These are phyloP conservation scores for Onychomys arenicola DNA, from an alignment of 2,797 vertebrate genomes.

Conservation along the genomic window DNA sequence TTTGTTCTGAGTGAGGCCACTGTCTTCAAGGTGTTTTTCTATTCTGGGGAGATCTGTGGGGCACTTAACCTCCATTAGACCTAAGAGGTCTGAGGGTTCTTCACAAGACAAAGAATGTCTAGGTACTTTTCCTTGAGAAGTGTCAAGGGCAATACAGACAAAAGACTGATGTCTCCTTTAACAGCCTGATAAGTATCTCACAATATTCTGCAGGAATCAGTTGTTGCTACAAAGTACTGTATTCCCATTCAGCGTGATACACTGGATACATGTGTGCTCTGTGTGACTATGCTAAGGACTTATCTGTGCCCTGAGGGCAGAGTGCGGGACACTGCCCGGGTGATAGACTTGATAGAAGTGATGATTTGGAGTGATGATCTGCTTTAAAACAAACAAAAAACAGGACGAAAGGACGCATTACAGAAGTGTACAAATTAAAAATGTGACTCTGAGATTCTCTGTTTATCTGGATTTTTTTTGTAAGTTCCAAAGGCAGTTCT, in stretches of 20 bases:
- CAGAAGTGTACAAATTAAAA: conserved; percentile 90
- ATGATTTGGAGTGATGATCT: conserved; percentile 86
- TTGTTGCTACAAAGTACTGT: conserved; percentile 87
- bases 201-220: conserved; percentile 89
- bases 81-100: conserved; percentile 89
- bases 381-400: conserved; percentile 61
- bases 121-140: conserved; percentile 89
- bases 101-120: conserved; percentile 92
- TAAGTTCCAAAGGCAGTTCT: conserved; percentile 90
- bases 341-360: conserved; percentile 88
- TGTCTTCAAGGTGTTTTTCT: conserved; percentile 88
- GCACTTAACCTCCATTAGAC: conserved; percentile 92
- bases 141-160: conserved; percentile 94
- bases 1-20: conserved; percentile 78
- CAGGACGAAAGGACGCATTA: conserved; percentile 85
- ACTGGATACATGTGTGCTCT: conserved; percentile 88
- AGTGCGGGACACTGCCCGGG: conserved; percentile 85
- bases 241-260: conserved; percentile 90
- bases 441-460: conserved; percentile 83
- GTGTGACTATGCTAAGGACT: conserved; percentile 90
- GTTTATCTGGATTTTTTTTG: conserved; percentile 89
- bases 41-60: conserved; percentile 88
- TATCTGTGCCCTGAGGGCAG: conserved; percentile 92
- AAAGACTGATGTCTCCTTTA: conserved; percentile 94
- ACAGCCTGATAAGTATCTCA: conserved; percentile 91